Evolutionary conservation across 2,113 vertebrate genomes (phyloP).

Genomic region (Clarias gariepinus): DNA sequence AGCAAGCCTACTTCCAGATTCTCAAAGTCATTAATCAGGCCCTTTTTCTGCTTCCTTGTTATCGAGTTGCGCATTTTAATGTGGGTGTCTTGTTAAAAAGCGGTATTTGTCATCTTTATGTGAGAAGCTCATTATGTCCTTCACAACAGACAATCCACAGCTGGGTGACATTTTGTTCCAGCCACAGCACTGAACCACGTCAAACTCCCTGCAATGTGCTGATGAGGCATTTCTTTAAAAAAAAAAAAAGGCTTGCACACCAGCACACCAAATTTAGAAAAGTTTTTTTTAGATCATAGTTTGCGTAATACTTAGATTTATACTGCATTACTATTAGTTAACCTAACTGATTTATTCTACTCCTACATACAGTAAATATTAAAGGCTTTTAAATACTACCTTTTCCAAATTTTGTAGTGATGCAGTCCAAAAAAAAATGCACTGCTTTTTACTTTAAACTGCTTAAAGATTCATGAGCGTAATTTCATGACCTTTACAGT

Average conservation of each 20-base stretch:
- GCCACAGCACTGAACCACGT: constrained; percentile 29
- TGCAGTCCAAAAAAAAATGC: neutral
- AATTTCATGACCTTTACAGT: too few species aligned
- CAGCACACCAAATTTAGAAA: constrained; percentile 19
- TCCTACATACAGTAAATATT: neutral
- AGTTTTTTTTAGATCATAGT: neutral
- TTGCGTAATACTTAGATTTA: neutral
- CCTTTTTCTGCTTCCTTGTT: neutral
- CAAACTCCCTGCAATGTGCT: constrained; percentile 40
- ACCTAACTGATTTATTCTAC: neutral
- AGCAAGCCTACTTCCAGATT: neutral
- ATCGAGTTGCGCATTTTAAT: neutral
- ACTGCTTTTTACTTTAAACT: neutral
- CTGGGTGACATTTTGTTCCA: constrained; percentile 22
- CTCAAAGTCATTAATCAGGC: neutral
- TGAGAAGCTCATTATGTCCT: neutral
- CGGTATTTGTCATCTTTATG: neutral
- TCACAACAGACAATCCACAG: constrained; percentile 1
- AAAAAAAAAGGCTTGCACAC: constrained; percentile 31
- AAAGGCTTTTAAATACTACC: neutral
- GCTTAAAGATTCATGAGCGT: too few species aligned
- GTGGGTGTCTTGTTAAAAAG: neutral
- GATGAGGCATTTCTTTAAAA: constrained; percentile 28
- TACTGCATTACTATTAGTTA: neutral
- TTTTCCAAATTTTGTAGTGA: neutral